These are phyloP conservation scores for Myodes glareolus DNA, from an alignment of 2,113 vertebrate species.

Conservation along the genomic window DNA sequence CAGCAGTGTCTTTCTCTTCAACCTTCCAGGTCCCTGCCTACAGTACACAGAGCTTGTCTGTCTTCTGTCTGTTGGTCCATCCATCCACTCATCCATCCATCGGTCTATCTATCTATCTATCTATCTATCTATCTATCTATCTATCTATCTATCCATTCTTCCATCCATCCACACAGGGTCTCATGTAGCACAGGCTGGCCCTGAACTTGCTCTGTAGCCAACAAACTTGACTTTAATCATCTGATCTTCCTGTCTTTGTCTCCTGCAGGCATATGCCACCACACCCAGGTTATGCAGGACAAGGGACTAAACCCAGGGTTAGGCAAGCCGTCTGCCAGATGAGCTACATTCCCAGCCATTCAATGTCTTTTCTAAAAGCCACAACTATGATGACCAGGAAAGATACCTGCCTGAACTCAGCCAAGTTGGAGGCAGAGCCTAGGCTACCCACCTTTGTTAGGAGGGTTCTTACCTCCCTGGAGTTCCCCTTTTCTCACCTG, in stretches of 20 bases:
- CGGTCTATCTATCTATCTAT: fast-evolving
- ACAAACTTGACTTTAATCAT: not conserved
- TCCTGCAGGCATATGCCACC: not conserved
- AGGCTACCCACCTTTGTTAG: not conserved
- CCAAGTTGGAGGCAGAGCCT: not conserved
- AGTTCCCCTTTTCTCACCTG: not conserved
- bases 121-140: not conserved
- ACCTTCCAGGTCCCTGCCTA: not conserved
- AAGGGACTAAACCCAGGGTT: not conserved
- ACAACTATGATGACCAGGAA: not conserved
- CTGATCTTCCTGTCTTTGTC: not conserved
- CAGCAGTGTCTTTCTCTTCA: not conserved
- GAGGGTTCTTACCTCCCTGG: not conserved
- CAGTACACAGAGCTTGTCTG: not conserved
- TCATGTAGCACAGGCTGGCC: not conserved
- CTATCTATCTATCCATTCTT: not conserved
- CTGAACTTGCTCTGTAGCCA: not conserved
- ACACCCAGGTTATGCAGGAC: not conserved
- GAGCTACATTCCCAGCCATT: not conserved
- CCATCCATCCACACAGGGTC: not conserved
- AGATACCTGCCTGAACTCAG: not conserved
- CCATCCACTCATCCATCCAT: no score
- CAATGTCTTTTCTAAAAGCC: not conserved
- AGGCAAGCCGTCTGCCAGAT: no score
- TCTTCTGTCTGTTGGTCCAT: no score